phyloP scores from a whole-genome alignment of 2,888 invertebrate genomes.

The Stratiomys singularior region DNA sequence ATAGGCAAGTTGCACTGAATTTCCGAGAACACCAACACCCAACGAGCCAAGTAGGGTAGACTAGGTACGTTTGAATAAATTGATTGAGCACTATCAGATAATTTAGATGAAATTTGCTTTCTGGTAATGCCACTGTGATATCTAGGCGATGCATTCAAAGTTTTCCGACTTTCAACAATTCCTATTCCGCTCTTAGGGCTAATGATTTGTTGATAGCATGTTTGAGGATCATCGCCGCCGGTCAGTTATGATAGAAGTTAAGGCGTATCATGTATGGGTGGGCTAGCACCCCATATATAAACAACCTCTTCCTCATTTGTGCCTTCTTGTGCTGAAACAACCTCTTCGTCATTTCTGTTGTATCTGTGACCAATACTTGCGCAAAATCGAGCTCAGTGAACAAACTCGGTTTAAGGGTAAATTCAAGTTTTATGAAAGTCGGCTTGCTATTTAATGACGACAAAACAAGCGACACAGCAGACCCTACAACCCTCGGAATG shows the following conservation, averaged over 20 bases:
- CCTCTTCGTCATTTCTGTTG: neutral
- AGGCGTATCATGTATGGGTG: neutral
- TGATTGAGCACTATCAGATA: neutral
- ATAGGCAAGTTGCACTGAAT: no score
- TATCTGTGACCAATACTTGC: neutral
- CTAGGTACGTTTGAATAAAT: no score
- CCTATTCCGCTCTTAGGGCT: neutral
- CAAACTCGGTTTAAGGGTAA: constrained; percentile 48
- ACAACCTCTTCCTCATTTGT: neutral
- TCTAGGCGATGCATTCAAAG: neutral
- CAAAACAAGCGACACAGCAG: constrained; percentile 48
- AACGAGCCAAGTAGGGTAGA: no score
- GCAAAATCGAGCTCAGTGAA: constrained; percentile 8
- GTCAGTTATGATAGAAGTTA: neutral
- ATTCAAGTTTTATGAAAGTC: constrained; percentile 53
- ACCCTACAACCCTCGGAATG: constrained; percentile 51
- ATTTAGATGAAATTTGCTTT: neutral
- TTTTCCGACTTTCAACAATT: neutral
- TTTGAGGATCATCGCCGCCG: neutral
- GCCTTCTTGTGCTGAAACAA: neutral
- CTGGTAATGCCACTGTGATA: neutral
- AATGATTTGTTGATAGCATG: neutral
- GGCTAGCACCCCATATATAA: neutral
- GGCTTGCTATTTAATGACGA: constrained; percentile 48
- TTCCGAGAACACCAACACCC: no score